A percentile compares a stretch with the other conserved stretches of the same genome.
Conservation (phyloP, 2,113 vertebrate species). For the Paramormyrops kingsleyae region DNA sequence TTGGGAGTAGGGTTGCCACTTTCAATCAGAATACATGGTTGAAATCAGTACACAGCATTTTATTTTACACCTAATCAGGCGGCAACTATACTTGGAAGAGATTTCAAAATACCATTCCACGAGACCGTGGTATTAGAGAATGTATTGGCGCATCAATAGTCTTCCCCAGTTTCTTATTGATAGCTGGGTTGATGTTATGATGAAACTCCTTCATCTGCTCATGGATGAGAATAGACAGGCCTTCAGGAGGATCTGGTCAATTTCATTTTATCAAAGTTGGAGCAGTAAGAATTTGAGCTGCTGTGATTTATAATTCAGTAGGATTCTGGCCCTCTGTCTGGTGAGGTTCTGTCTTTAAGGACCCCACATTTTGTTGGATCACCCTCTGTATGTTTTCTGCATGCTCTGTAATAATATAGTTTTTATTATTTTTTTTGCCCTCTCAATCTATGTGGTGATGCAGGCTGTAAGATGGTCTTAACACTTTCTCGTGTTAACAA, state of each 20-base stretch:
- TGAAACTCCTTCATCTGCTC: not conserved
- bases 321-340: not conserved
- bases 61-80: not conserved
- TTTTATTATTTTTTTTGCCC: not conserved
- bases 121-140: not conserved
- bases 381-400: not conserved
- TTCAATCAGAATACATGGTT: not conserved
- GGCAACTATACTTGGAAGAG: not conserved
- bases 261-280: not conserved
- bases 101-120: not conserved
- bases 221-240: not conserved
- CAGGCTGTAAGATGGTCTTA: not conserved
- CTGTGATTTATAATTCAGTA: not conserved
- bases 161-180: not conserved
- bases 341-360: not conserved
- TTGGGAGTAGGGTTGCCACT: not conserved
- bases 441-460: not conserved
- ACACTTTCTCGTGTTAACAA: not conserved
- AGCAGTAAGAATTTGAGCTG: not conserved
- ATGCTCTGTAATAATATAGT: not conserved
- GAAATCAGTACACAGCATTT: not conserved
- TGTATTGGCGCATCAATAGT: not conserved
- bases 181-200: not conserved
- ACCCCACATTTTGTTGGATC: not conserved
- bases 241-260: not conserved